Base-by-base conservation (phyloP, 2,888 invertebrate species). In the Synanthedon andrenaeformis region DNA sequence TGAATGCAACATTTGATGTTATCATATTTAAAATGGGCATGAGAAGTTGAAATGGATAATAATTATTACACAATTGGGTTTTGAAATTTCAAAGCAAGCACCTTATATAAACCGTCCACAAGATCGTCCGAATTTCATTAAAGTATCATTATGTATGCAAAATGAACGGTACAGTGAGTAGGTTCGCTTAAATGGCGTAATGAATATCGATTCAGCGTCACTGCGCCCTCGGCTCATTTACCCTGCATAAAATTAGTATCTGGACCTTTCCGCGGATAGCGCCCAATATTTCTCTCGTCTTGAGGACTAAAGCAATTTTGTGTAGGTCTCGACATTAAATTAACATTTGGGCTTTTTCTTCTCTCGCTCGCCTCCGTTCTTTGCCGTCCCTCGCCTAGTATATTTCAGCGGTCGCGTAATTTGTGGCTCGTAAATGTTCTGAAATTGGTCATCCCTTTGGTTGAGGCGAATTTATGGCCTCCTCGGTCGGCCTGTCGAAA, bases 401-500 rank as follows among this genome's bases (percentile, higher is more conserved):
- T 85, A 85, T 86, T 86, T 86, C 86, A 80, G 76, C 79, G 84
- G 85, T 80, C 82, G 82, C 80, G 87, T 86, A 86, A 87, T 87
- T 87, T 87, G 86, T 87, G 86, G 87, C 82, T 84, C 86, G 86
- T 86, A 86, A 87, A 86, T 86, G 87, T 85, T 86, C 86, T 82
- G 85, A 87, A 87, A 87, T 87, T 87, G 87, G 87, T 87, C 86
- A 87, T 87, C 86, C 87, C 85, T 87, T 86, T 84, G 87, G 86
- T 82, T 79, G 85, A 84, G 85, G 83, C 80, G 81, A 86, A 87
- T 87, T 87, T 87, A 87, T 86, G 77, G 85, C 80, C 82, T 82
- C 72, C 81, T 83, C 85, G 85, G 83, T 78, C 78, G 83, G 83
- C 79, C 84, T 86, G 86, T 86, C 86, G 86, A 87, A 87, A 87